Percentiles rank a stretch among this genome's conserved stretches.
These are phyloP conservation scores for Conger conger DNA, from an alignment of 2,113 vertebrate genomes.

Conservation along the genomic window DNA sequence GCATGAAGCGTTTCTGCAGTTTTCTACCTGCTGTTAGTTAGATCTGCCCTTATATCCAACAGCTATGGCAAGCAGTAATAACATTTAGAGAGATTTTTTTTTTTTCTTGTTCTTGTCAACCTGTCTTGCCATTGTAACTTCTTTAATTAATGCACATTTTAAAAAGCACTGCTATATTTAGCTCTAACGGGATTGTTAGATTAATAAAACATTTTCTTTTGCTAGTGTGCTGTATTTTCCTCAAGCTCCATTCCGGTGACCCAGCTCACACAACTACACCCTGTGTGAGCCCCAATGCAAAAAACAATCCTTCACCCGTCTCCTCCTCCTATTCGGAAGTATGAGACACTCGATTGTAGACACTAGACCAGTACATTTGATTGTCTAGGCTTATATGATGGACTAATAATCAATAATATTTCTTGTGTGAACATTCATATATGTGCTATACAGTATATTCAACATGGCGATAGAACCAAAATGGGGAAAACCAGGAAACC, in stretches of 20 bases:
- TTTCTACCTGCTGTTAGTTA: background rate
- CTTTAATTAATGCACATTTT: background rate
- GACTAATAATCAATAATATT: too few species aligned
- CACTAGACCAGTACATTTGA: too few species aligned
- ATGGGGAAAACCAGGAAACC: too few species aligned
- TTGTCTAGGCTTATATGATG: too few species aligned
- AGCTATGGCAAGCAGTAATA: background rate
- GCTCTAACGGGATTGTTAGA: background rate
- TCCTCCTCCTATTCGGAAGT: too few species aligned
- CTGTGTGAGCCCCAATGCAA: background rate
- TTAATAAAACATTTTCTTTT: background rate
- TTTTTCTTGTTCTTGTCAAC: too few species aligned
- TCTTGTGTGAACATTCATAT: too few species aligned
- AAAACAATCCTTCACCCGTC: too few species aligned
- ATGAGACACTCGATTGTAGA: too few species aligned
- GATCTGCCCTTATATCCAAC: background rate
- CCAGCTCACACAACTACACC: background rate
- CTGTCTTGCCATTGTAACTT: background rate
- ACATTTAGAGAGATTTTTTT: constrained; percentile 6
- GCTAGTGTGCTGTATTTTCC: background rate
- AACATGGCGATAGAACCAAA: too few species aligned
- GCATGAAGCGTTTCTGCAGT: background rate
- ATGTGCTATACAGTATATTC: too few species aligned
- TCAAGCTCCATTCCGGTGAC: too few species aligned
- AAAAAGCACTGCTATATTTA: background rate